Base-by-base conservation (phyloP, 1,140 invertebrate genomes). In the Octopus bimaculoides region DNA sequence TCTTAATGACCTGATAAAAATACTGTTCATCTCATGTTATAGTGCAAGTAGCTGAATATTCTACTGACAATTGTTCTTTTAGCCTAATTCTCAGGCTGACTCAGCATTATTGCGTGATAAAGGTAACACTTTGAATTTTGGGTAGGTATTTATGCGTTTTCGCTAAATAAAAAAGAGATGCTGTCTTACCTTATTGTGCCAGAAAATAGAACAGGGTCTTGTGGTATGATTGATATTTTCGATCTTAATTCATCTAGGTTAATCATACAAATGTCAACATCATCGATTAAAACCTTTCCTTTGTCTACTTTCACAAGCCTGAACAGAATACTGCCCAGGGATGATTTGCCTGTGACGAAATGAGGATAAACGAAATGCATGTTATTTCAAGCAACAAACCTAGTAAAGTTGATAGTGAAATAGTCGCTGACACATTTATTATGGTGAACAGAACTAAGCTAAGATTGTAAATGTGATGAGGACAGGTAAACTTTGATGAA, bases 271-370 rank as follows among this genome's bases (percentile, higher is more conserved):
- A 88, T 86, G 53, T 85, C 82, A 61, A 85, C 75, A 5, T 84
- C 84, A 79, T 88, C 87, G 14, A 88, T 85, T 17, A 80, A 77
- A 12, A 88, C 87, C 52, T 81, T 80, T 14, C 87, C 87, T 17
- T 69, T 54, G 6, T 78, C 78, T 6, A 91, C 79, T 82, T 92
- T 91, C 66, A 92, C 87, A 20, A 92, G 85, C 56, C 91, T 85
- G 82, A 92, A 92, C 5, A 92, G 83, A 14, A 90, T 90, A 61
- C 91, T 85, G 6, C 91, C 91, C 52, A 92, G 66, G 2, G 91
- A 92, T 10, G 87, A 90, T 82, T 92, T 92, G 41, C 91, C 91
- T 78, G 78, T 95, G 4, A 95, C 95, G 1, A 69, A 75, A 52
- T 20, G 1, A 10, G 9, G 52, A 14, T 26, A 75, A 75, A 26